A percentile compares a stretch with the other conserved stretches of the same genome.
phyloP scores from a whole-genome alignment of 2,113 vertebrate genomes.

The Meles meles region DNA sequence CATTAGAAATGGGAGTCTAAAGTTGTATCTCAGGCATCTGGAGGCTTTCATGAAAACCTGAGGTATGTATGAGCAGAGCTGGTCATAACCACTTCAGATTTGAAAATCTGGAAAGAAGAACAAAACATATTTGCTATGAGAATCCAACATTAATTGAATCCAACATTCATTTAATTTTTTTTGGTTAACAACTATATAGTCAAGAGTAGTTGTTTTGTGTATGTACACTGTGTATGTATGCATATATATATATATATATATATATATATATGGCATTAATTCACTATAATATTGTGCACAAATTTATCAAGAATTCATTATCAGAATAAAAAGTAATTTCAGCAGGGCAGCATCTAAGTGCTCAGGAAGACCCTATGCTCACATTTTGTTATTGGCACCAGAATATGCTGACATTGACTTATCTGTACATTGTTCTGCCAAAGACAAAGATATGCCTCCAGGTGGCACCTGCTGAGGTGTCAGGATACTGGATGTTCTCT shows the following conservation, averaged over 20 bases:
- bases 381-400: background rate
- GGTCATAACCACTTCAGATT: background rate
- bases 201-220: background rate
- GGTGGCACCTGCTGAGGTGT: slow-evolving; percentile 16
- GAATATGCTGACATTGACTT: slow-evolving; percentile 21
- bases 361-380: background rate
- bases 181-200: background rate
- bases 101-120: background rate
- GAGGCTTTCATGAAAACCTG: background rate
- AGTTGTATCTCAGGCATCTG: background rate
- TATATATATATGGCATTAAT: background rate
- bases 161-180: background rate
- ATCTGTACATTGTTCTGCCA: slow-evolving; percentile 27
- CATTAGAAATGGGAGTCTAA: background rate
- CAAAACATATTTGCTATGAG: background rate
- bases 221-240: background rate
- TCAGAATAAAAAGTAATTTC: background rate
- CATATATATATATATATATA: too few relatives aligned
- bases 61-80: background rate
- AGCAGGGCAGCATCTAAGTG: background rate
- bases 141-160: too few relatives aligned
- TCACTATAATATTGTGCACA: background rate
- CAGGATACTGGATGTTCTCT: slow-evolving; percentile 37
- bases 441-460: slow-evolving; percentile 39
- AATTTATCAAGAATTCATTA: background rate